A percentile compares a stretch with the other conserved stretches of the same genome.
These are phyloP conservation scores for Otus sunia DNA, from an alignment of 2,113 vertebrate genomes.

Conservation along the genomic window DNA sequence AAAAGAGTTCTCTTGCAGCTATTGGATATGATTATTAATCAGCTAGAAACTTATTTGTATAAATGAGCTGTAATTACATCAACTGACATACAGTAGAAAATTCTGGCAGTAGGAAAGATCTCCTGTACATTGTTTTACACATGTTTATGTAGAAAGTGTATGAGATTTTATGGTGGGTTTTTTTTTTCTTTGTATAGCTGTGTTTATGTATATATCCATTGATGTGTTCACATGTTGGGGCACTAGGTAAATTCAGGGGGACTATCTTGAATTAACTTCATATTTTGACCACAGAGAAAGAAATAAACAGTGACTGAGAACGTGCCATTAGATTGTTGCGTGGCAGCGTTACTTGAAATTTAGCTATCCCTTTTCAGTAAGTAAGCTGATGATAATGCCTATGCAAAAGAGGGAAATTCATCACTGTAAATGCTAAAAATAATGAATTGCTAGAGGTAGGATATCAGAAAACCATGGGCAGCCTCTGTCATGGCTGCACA, in stretches of 20 bases:
- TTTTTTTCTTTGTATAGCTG: neutral
- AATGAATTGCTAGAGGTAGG: neutral
- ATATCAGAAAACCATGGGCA: neutral
- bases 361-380: neutral
- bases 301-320: neutral
- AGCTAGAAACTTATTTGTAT: neutral
- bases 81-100: neutral
- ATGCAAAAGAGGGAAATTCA: neutral
- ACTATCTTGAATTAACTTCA: conserved; percentile 18
- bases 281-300: neutral
- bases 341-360: neutral
- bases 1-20: neutral
- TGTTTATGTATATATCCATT: neutral
- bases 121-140: conserved; percentile 14
- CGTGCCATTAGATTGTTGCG: neutral
- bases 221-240: neutral
- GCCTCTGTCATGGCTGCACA: neutral
- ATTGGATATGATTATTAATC: neutral
- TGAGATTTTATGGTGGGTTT: neutral
- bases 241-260: neutral
- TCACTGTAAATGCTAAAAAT: neutral
- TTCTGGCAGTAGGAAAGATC: conserved; percentile 23
- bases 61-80: neutral
- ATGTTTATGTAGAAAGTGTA: no score
- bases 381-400: neutral